Evolutionary conservation across 2,888 invertebrate genomes (phyloP).

Genomic region (Ochropleura plecta): DNA sequence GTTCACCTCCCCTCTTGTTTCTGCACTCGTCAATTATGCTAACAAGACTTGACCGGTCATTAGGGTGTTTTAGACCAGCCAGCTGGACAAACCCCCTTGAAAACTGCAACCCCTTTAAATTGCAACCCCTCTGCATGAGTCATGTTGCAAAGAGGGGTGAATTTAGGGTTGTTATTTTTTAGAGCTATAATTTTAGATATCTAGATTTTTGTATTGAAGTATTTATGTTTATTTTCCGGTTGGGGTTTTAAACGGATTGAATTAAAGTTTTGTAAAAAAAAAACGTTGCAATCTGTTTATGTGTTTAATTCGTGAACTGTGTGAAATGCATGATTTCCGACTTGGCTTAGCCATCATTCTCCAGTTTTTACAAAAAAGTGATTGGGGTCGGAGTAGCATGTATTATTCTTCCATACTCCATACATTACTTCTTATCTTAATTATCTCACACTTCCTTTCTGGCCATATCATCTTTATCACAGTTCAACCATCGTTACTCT

Average conservation of each 20-base stretch:
- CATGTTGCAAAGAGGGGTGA: constrained; percentile 41
- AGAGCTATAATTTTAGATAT: constrained; percentile 17
- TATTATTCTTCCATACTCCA: no score
- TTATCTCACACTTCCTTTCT: no score
- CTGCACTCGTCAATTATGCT: constrained; percentile 31
- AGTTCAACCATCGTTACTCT: no score
- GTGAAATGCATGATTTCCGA: background rate
- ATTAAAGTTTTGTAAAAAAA: constrained; percentile 1
- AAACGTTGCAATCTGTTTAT: background rate
- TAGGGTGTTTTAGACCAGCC: constrained; percentile 40
- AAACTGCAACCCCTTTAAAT: constrained; percentile 44
- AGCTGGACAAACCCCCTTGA: constrained; percentile 44
- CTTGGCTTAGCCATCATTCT: background rate
- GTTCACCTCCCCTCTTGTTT: constrained; percentile 21
- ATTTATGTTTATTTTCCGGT: background rate
- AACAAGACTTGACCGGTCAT: constrained; percentile 47
- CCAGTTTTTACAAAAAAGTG: no score
- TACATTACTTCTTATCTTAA: no score
- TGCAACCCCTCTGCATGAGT: constrained; percentile 55
- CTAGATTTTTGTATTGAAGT: constrained; percentile 26
- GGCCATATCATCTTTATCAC: no score
- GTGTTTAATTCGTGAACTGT: background rate
- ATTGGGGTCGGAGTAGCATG: no score
- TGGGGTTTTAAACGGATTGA: background rate
- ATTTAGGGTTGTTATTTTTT: constrained; percentile 39